Conservation (phyloP, 2,113 vertebrate genomes). For the Meriones unguiculatus region DNA sequence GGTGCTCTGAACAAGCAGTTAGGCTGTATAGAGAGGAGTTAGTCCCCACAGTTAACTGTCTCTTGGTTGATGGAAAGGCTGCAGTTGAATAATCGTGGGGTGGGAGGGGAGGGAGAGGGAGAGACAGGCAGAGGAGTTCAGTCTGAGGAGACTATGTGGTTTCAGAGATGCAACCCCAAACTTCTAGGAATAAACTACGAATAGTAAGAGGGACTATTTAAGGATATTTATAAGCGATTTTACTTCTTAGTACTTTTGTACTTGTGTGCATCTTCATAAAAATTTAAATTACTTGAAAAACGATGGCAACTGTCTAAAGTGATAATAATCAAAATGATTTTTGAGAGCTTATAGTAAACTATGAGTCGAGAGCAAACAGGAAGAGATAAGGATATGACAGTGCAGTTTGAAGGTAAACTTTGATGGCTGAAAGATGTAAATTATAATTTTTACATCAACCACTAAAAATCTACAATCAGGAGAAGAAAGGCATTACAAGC, state of each 20-base stretch:
- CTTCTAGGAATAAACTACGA: background rate
- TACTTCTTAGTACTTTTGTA: constrained; percentile 12
- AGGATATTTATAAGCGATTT: background rate
- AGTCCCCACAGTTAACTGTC: background rate
- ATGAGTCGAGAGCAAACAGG: background rate
- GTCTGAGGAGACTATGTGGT: background rate
- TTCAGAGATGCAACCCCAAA: background rate
- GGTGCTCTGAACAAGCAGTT: background rate
- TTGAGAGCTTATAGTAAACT: background rate
- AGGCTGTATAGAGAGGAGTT: background rate
- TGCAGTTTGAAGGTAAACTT: background rate
- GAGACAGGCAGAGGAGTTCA: background rate
- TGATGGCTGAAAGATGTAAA: background rate
- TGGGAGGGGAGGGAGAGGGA: background rate
- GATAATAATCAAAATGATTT: constrained; percentile 23
- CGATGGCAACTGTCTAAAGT: background rate
- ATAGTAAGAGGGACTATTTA: background rate
- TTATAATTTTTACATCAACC: background rate
- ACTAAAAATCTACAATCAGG: constrained; percentile 3
- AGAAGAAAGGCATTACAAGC: background rate
- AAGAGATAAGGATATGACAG: background rate
- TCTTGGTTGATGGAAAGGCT: background rate
- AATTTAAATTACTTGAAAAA: constrained; percentile 50
- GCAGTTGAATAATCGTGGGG: background rate
- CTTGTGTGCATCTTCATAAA: background rate